These are phyloP conservation scores for Caenorhabditis sp. DNA, from an alignment of 2,888 invertebrate genomes.

Conservation along the genomic window DNA sequence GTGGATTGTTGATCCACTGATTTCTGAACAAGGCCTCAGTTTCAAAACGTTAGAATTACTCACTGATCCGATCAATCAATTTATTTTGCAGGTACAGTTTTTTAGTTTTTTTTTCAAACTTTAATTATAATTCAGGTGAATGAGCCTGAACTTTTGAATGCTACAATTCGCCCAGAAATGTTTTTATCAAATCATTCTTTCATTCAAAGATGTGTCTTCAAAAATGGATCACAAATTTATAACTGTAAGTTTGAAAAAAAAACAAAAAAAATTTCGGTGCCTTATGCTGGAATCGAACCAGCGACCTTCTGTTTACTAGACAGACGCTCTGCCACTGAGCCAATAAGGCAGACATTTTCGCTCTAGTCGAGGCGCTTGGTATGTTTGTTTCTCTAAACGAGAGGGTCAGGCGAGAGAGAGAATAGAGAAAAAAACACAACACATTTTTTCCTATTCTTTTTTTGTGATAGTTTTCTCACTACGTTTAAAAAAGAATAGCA, in stretches of 20 bases:
- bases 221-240: conserved; percentile 48
- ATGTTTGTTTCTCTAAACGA: too few species aligned
- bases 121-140: conserved; percentile 47
- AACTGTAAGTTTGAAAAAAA: conserved; percentile 40
- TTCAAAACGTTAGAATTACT: conserved; percentile 60
- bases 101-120: not conserved
- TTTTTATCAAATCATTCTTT: conserved; percentile 53
- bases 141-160: conserved; percentile 52
- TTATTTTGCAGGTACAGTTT: conserved; percentile 56
- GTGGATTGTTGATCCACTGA: conserved; percentile 56
- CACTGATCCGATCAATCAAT: conserved; percentile 61
- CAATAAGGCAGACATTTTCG: too few species aligned
- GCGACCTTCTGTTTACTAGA: conserved; percentile 68
- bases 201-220: conserved; percentile 48
- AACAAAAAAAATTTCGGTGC: conserved; percentile 35
- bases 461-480: too few species aligned
- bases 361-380: too few species aligned
- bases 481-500: too few species aligned
- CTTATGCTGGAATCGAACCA: conserved; percentile 65
- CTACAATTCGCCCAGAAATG: conserved; percentile 48
- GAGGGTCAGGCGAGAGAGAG: too few species aligned
- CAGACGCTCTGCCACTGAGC: conserved; percentile 55
- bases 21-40: conserved; percentile 49
- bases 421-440: too few species aligned
- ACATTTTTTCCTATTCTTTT: too few species aligned